These are phyloP conservation scores for Masticophis lateralis DNA, from an alignment of 2,797 vertebrate species.

Conservation along the genomic window DNA sequence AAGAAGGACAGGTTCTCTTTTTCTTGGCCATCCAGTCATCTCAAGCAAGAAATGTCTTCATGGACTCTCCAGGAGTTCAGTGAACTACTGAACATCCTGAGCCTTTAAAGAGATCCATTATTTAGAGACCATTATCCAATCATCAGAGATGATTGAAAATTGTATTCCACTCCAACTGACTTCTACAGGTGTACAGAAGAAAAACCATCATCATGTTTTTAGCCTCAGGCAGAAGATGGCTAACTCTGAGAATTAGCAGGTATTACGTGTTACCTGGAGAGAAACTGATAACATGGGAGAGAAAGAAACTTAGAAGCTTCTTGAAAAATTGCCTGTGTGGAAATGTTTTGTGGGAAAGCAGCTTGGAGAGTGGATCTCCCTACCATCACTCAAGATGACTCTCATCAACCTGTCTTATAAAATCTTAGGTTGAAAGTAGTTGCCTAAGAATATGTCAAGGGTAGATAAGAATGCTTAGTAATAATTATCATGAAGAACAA, in stretches of 20 bases:
- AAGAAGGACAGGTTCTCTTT: not conserved
- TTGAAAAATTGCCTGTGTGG: not conserved
- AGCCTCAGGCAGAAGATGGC: not conserved
- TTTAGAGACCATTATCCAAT: not conserved
- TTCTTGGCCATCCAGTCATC: not conserved
- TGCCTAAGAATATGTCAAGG: conserved; percentile 5
- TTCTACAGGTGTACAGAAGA: not conserved
- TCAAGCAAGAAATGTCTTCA: not conserved
- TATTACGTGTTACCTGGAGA: not conserved
- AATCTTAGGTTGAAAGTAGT: conserved; percentile 2
- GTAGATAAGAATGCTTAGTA: not conserved
- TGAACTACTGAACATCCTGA: not conserved
- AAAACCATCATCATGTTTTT: not conserved
- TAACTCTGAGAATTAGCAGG: not conserved
- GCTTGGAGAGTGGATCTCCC: not conserved
- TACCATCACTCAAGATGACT: not conserved
- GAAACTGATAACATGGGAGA: not conserved
- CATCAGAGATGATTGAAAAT: not conserved
- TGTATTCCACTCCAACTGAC: not conserved
- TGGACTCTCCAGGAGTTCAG: not conserved
- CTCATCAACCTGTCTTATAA: not conserved
- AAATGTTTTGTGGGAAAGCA: not conserved
- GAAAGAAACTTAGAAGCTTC: not conserved
- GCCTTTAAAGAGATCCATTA: not conserved
- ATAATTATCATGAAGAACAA: conserved; percentile 26